phyloP scores from a whole-genome alignment of 2,888 invertebrate genomes.

The Stegophylla sp. region DNA sequence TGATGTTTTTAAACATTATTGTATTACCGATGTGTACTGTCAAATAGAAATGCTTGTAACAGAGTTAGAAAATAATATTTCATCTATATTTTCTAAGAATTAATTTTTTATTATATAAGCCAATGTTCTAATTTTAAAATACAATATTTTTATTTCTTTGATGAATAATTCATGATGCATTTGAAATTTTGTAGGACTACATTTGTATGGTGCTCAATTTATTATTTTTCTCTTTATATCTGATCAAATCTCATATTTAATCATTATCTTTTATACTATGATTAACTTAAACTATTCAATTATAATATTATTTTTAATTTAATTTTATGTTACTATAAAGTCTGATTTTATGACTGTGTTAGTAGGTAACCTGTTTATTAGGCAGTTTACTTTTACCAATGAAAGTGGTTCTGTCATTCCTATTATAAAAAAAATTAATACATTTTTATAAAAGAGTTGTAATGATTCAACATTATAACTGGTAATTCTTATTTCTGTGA shows the following conservation, averaged over 20 bases:
- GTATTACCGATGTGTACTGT: not conserved
- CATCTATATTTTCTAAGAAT: constrained; percentile 10
- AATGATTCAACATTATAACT: not conserved
- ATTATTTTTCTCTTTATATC: no score
- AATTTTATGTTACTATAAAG: no score
- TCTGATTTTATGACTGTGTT: no score
- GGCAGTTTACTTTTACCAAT: no score
- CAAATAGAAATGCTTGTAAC: not conserved
- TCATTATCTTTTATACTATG: no score
- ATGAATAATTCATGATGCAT: not conserved
- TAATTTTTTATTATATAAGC: not conserved
- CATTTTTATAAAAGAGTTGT: not conserved
- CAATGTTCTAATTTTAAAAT: not conserved
- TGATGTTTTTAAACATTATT: no score
- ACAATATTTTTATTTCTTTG: constrained; percentile 10
- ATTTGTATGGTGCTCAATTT: no score
- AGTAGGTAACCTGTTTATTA: no score
- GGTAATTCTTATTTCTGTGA: not conserved
- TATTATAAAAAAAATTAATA: not conserved
- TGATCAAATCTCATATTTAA: no score
- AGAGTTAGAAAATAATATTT: constrained; percentile 1
- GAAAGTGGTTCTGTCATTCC: no score
- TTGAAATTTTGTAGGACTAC: constrained; percentile 17
- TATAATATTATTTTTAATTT: no score
- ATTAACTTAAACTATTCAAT: no score